Evolutionary conservation across 2,113 vertebrate genomes (phyloP).

Genomic region (Stictonetta naevosa): DNA sequence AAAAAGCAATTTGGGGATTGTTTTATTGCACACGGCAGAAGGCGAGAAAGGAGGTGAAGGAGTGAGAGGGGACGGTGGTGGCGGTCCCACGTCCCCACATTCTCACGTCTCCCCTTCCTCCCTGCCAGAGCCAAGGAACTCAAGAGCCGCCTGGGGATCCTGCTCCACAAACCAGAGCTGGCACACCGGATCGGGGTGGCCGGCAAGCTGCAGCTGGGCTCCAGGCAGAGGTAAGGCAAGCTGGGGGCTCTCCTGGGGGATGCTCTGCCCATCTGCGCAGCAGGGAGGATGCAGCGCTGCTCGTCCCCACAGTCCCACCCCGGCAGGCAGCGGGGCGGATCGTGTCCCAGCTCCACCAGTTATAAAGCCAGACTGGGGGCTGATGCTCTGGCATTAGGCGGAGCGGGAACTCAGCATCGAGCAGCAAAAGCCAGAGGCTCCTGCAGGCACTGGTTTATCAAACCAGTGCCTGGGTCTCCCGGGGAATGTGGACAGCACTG

Average conservation of each 20-base stretch:
- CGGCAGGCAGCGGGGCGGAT: background rate
- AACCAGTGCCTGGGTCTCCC: background rate
- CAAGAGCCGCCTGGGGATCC: slow-evolving; percentile 85
- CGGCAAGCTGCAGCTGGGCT: slow-evolving; percentile 66
- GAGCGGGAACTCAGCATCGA: background rate
- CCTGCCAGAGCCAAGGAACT: slow-evolving; percentile 88
- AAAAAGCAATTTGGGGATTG: background rate
- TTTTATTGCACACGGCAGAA: background rate
- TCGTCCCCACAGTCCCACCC: background rate
- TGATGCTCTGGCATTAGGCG: background rate
- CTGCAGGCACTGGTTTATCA: background rate
- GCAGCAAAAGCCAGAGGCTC: background rate
- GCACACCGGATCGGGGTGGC: slow-evolving; percentile 37
- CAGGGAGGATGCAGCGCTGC: background rate
- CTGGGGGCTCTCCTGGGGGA: background rate
- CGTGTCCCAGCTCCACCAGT: background rate
- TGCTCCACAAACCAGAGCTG: slow-evolving; percentile 84
- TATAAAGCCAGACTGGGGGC: slow-evolving; percentile 14
- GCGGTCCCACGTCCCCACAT: fast-evolving
- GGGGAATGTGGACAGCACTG: background rate
- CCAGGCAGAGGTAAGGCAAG: slow-evolving; percentile 70
- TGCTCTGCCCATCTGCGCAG: background rate
- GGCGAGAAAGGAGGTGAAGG: background rate
- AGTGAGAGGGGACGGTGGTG: background rate
- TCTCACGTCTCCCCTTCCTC: background rate